A percentile compares a stretch with the other conserved stretches of the same genome.
These are phyloP conservation scores for Drosophila jambulina DNA, from an alignment of 1,140 invertebrate genomes.

Conservation along the genomic window DNA sequence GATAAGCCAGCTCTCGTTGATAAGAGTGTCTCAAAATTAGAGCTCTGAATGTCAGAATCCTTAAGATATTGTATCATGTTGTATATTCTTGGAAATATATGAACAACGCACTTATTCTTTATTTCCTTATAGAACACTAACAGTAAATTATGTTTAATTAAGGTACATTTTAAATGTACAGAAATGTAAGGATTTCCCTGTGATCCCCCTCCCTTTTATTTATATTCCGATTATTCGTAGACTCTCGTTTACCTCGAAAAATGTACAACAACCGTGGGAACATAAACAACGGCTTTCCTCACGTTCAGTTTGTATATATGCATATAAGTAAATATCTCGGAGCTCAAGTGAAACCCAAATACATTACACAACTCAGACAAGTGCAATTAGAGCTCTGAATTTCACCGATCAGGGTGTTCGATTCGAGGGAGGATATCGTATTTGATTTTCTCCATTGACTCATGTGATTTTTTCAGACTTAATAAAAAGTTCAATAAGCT, in stretches of 20 bases:
- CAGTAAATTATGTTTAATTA: background rate
- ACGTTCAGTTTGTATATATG: constrained; percentile 30
- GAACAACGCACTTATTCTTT: background rate
- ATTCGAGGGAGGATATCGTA: constrained; percentile 3
- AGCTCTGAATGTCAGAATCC: background rate
- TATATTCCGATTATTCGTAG: constrained; percentile 26
- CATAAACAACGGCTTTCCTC: constrained; percentile 66
- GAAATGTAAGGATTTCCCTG: background rate
- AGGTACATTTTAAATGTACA: background rate
- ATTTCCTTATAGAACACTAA: background rate
- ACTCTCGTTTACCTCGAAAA: constrained; percentile 44
- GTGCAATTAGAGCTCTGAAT: constrained; percentile 39
- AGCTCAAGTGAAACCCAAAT: constrained; percentile 42
- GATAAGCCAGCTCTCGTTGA: constrained; percentile 35
- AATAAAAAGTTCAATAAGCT: background rate
- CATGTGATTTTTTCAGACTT: constrained; percentile 8
- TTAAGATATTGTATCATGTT: background rate
- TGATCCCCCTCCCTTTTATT: background rate
- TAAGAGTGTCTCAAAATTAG: constrained; percentile 9
- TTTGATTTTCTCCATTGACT: constrained; percentile 4
- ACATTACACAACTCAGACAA: constrained; percentile 47
- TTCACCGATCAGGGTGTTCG: constrained; percentile 28
- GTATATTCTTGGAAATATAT: constrained; percentile 19
- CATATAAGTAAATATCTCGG: constrained; percentile 19
- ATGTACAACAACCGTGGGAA: constrained; percentile 70